Percentiles rank a stretch among this genome's conserved stretches.
These are phyloP conservation scores for Megaceryle maxima DNA, from an alignment of 2,113 vertebrate genomes.

Conservation along the genomic window DNA sequence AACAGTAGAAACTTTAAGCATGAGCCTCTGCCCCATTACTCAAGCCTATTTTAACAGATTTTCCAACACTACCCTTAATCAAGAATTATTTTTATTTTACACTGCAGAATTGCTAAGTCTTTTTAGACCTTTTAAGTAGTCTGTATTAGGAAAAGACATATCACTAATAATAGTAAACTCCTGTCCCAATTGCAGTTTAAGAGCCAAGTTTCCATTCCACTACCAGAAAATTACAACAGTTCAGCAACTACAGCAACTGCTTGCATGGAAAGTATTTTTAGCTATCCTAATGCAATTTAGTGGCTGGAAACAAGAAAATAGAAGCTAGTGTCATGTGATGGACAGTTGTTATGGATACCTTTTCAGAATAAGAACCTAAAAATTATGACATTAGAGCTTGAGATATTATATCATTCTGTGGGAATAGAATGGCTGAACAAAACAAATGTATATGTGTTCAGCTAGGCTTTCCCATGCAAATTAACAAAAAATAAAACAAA, in stretches of 20 bases:
- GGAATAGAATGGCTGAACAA: not conserved
- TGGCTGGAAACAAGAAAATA: not conserved
- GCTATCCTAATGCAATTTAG: not conserved
- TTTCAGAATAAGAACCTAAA: not conserved
- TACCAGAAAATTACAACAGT: not conserved
- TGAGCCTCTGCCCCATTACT: not conserved
- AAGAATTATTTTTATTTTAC: not conserved
- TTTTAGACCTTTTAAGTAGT: not conserved
- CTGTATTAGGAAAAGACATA: not conserved
- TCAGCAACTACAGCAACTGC: not conserved
- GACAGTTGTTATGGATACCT: not conserved
- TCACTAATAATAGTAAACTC: not conserved
- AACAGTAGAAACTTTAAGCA: not conserved
- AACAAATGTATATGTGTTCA: not conserved
- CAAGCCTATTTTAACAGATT: not conserved
- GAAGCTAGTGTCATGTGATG: not conserved
- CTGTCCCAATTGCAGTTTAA: not conserved
- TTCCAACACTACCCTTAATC: not conserved
- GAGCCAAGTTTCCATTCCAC: not conserved
- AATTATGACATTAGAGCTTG: not conserved
- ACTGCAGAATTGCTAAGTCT: not conserved
- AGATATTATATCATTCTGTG: not conserved
- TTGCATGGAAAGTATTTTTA: constrained; percentile 8
- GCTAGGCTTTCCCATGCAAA: not conserved
- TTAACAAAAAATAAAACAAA: not conserved